phyloP scores from a whole-genome alignment of 2,888 invertebrate genomes.

The Leucophenga maculata region DNA sequence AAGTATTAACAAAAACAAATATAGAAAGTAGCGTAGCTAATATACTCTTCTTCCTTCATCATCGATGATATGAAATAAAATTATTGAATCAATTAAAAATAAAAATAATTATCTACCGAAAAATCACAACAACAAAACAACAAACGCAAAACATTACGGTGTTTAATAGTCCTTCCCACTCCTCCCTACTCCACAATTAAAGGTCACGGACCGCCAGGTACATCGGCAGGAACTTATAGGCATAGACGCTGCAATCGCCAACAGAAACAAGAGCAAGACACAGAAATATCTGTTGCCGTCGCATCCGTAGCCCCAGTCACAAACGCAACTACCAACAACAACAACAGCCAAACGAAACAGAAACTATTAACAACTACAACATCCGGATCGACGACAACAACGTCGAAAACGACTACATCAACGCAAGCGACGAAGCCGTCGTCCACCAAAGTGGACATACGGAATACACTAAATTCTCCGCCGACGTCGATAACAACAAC shows the following conservation, averaged over 20 bases:
- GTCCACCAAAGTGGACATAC: conserved; percentile 14
- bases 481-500: conserved; percentile 48
- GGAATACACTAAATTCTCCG: conserved; percentile 30
- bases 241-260: conserved; percentile 5
- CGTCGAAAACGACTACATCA: conserved; percentile 30
- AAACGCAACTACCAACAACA: conserved; percentile 31
- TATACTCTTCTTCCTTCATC: conserved; percentile 30
- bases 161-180: conserved; percentile 31
- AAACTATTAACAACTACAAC: conserved; percentile 35
- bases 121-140: conserved; percentile 3
- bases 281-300: conserved; percentile 15
- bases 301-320: neutral
- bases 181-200: conserved; percentile 42
- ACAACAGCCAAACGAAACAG: conserved; percentile 30
- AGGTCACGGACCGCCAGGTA: conserved; percentile 41
- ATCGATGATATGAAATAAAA: conserved; percentile 15
- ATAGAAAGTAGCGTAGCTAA: conserved; percentile 51
- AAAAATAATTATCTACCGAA: conserved; percentile 21
- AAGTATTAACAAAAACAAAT: conserved; percentile 28
- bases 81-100: conserved; percentile 21
- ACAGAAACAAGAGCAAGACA: conserved; percentile 28
- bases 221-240: conserved; percentile 22
- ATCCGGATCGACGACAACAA: conserved; percentile 22
- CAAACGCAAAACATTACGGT: conserved; percentile 1
- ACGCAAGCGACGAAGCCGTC: conserved; percentile 26